Percentiles rank a stretch among this genome's conserved stretches.
Conservation (phyloP, 2,888 invertebrate species). For the Tetanocera ferruginea region DNA sequence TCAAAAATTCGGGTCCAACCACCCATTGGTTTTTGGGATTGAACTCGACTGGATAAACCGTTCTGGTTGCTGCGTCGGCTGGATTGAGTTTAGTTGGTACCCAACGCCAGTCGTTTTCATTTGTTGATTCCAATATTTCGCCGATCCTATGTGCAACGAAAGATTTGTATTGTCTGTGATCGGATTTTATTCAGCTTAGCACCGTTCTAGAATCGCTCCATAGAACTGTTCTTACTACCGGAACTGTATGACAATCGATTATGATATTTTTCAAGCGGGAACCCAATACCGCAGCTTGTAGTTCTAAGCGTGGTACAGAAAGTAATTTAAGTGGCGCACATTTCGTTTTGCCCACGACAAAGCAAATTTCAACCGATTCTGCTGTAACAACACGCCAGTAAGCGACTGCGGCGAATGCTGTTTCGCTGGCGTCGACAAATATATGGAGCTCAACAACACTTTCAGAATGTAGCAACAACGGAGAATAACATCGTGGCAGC, state of each 20-base stretch:
- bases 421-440: too few relatives aligned
- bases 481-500: slow-evolving; percentile 28
- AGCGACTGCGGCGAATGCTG: slow-evolving; percentile 38
- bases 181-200: background rate
- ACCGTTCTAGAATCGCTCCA: background rate
- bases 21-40: too few relatives aligned
- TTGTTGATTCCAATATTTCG: background rate
- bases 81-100: background rate
- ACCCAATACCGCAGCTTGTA: slow-evolving; percentile 35
- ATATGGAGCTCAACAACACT: slow-evolving; percentile 30
- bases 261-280: slow-evolving; percentile 25
- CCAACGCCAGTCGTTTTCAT: too few relatives aligned
- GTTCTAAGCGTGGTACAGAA: slow-evolving; percentile 39
- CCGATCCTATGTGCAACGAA: background rate
- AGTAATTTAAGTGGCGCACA: slow-evolving; percentile 28
- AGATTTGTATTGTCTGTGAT: background rate
- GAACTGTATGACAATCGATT: background rate
- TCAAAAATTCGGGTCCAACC: too few relatives aligned
- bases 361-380: background rate
- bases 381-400: slow-evolving; percentile 24
- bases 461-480: slow-evolving; percentile 10
- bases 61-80: background rate
- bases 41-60: background rate
- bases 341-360: background rate
- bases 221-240: background rate